These are phyloP conservation scores for Chelon auratus DNA, from an alignment of 2,797 vertebrate genomes.

Conservation along the genomic window DNA sequence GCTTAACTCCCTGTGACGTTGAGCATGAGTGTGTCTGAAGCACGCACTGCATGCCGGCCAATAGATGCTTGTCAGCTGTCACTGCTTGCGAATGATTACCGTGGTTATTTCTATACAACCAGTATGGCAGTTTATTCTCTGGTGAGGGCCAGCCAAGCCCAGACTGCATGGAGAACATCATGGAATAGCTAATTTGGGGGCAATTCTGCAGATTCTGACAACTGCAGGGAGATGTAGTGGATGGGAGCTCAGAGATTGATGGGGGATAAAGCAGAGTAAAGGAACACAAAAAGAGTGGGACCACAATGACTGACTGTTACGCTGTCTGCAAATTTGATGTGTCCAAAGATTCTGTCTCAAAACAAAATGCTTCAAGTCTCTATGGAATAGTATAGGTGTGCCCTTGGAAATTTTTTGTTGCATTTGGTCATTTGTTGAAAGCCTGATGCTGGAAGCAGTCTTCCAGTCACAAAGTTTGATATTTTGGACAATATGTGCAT, in stretches of 20 bases:
- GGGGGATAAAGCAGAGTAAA: constrained; percentile 27
- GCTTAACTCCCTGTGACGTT: constrained; percentile 66
- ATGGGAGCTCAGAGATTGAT: constrained; percentile 39
- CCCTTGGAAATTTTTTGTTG: neutral
- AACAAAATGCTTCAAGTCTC: neutral
- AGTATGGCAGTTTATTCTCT: constrained; percentile 49
- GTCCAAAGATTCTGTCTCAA: constrained; percentile 6
- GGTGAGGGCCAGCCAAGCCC: constrained; percentile 48
- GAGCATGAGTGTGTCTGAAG: constrained; percentile 71
- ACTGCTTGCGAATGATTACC: constrained; percentile 72
- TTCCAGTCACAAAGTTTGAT: neutral
- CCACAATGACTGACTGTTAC: constrained; percentile 3
- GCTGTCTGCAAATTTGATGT: constrained; percentile 23
- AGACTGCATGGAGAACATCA: constrained; percentile 45
- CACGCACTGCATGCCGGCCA: constrained; percentile 51
- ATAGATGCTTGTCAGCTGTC: constrained; percentile 75
- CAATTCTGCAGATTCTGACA: constrained; percentile 51
- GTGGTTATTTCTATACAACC: constrained; percentile 61
- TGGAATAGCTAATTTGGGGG: constrained; percentile 47
- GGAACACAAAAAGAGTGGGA: constrained; percentile 1
- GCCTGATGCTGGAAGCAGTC: neutral
- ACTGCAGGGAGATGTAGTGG: constrained; percentile 44
- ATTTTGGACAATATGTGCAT: constrained; percentile 5
- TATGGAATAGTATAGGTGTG: neutral
- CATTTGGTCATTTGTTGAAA: neutral